phyloP scores from a whole-genome alignment of 2,888 invertebrate genomes.

The Hylaea fasciaria region DNA sequence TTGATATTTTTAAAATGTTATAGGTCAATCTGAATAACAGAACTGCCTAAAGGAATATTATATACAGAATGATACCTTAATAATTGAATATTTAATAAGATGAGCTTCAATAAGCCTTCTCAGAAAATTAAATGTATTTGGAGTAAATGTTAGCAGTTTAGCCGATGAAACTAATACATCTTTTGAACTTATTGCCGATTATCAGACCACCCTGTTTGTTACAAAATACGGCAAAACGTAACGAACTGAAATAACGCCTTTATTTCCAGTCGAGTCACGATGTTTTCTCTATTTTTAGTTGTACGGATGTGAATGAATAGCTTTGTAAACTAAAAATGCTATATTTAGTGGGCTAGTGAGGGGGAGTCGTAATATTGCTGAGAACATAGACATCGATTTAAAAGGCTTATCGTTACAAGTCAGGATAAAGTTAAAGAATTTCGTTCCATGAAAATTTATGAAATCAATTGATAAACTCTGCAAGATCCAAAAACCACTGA shows the following conservation, averaged over 20 bases:
- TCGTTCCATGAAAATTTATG: too few species aligned
- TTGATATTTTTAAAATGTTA: conserved; percentile 16
- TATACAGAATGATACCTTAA: conserved; percentile 3
- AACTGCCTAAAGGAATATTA: not conserved
- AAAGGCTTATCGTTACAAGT: not conserved
- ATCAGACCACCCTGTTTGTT: conserved; percentile 6
- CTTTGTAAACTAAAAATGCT: conserved; percentile 62
- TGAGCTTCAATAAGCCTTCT: too few species aligned
- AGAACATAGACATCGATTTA: conserved; percentile 36
- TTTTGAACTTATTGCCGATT: not conserved
- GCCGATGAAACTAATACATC: not conserved
- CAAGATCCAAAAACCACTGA: too few species aligned
- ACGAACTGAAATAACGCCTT: conserved; percentile 31
- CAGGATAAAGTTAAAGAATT: too few species aligned
- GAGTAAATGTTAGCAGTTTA: not conserved
- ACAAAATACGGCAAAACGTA: conserved; percentile 24
- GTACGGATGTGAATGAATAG: conserved; percentile 61
- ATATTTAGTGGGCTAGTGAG: conserved; percentile 61
- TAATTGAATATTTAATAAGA: not conserved
- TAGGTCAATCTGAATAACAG: conserved; percentile 19
- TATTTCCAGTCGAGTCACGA: conserved; percentile 57
- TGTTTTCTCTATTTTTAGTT: conserved; percentile 54
- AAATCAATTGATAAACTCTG: too few species aligned
- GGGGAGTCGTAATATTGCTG: conserved; percentile 32
- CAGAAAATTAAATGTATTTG: too few species aligned